These are phyloP conservation scores for Cremastinae sp. DNA, from an alignment of 2,888 invertebrate species.

Conservation along the genomic window DNA sequence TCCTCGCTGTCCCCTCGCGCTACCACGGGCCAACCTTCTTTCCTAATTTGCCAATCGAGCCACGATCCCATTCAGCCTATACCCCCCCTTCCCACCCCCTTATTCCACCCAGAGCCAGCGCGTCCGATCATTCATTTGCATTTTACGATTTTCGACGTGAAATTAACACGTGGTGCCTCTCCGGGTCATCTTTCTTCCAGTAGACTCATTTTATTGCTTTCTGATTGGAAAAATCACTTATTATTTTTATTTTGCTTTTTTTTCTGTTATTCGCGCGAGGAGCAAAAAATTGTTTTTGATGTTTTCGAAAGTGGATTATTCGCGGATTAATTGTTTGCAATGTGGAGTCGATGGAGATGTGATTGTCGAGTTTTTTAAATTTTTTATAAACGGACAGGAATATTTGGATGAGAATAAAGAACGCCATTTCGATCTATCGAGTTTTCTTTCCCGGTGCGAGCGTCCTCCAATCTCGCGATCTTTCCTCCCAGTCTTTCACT, in stretches of 20 bases:
- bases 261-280: neutral
- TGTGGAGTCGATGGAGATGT: too few species aligned
- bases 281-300: too few species aligned
- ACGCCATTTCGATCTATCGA: conserved; percentile 61
- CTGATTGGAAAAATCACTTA: too few species aligned
- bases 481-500: conserved; percentile 56
- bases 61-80: conserved; percentile 10
- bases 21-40: conserved; percentile 68
- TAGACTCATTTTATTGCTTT: neutral
- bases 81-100: neutral
- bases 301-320: too few species aligned
- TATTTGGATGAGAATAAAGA: too few species aligned
- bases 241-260: neutral
- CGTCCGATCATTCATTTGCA: conserved; percentile 75
- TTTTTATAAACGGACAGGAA: too few species aligned
- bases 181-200: neutral
- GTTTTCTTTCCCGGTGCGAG: conserved; percentile 44
- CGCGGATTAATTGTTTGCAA: too few species aligned
- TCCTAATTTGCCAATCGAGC: conserved; percentile 78
- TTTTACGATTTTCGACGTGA: conserved; percentile 78
- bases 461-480: conserved; percentile 42
- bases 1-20: conserved; percentile 46
- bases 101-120: too few species aligned
- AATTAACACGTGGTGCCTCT: conserved; percentile 71
- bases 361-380: too few species aligned